Evolutionary conservation across 1,140 invertebrate species (phyloP).

Genomic region (Leptinotarsa undecemlineata): DNA sequence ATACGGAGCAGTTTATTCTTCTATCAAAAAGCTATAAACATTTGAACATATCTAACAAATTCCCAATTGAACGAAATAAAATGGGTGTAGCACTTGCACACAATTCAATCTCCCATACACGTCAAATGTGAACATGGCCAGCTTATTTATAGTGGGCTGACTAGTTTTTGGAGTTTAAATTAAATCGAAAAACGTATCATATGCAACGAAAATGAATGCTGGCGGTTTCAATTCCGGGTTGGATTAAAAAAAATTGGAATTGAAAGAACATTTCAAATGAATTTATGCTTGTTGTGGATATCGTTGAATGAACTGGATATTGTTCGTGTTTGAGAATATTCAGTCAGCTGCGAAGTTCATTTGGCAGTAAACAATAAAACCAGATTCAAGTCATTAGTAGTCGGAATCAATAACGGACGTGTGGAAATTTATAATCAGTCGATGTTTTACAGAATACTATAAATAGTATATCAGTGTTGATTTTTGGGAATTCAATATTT

Average conservation of each 20-base stretch:
- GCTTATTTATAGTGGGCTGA: slow-evolving; percentile 1
- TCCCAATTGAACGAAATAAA: not conserved
- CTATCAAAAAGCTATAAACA: too few species aligned
- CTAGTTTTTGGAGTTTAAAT: not conserved
- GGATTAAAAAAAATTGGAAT: not conserved
- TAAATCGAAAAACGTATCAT: slow-evolving; percentile 1
- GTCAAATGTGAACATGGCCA: not conserved
- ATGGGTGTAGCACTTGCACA: not conserved
- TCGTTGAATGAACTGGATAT: not conserved
- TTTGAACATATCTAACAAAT: not conserved
- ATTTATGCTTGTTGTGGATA: not conserved
- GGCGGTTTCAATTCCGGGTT: not conserved
- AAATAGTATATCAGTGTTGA: too few species aligned
- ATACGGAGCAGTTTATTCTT: too few species aligned
- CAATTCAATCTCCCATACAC: not conserved
- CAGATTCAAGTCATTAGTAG: too few species aligned
- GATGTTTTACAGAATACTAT: too few species aligned
- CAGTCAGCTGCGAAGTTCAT: not conserved
- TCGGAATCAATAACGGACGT: too few species aligned
- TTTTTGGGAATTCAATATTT: too few species aligned
- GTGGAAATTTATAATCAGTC: too few species aligned
- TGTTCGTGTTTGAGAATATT: not conserved
- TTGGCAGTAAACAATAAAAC: not conserved
- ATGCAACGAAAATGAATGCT: slow-evolving; percentile 3
- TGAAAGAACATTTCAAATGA: not conserved